Conservation (phyloP, 1,140 invertebrate species). For the Ceratosolen solmsi region DNA sequence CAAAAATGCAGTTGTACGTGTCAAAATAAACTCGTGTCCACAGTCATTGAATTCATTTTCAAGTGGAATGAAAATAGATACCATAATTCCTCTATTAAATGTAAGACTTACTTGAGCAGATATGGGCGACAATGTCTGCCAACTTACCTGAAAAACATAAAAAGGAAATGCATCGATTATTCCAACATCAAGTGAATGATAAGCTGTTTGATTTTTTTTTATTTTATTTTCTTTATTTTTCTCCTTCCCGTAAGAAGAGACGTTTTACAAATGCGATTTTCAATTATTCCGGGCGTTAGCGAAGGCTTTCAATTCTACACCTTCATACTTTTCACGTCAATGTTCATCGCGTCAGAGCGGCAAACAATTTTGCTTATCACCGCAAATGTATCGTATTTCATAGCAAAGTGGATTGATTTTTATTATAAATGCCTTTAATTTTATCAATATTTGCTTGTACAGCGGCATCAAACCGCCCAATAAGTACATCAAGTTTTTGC, state of each 20-base stretch:
- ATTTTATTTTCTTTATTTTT: too few species aligned
- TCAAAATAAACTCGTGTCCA: constrained; percentile 27
- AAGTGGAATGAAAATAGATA: neutral
- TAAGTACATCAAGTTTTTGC: neutral
- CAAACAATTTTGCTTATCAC: neutral
- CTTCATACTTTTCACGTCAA: neutral
- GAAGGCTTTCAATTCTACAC: neutral
- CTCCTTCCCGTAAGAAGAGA: neutral
- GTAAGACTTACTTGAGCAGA: neutral
- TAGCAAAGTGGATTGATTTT: too few species aligned
- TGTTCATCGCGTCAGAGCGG: neutral
- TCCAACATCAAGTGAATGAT: neutral
- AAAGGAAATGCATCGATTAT: neutral
- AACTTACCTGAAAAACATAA: constrained; percentile 38
- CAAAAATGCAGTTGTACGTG: constrained; percentile 29
- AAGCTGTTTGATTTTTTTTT: neutral
- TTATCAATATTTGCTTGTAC: too few species aligned
- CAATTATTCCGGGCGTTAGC: neutral
- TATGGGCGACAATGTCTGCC: neutral
- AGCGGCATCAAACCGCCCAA: too few species aligned
- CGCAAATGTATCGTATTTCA: too few species aligned
- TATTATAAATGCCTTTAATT: too few species aligned
- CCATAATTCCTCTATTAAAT: constrained; percentile 20
- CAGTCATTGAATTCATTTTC: constrained; percentile 14
- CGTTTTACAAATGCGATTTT: neutral